Percentiles rank a stretch among this genome's conserved stretches.
These are phyloP conservation scores for Hyperoplus lanceolatus DNA, from an alignment of 2,797 vertebrate genomes.

Conservation along the genomic window DNA sequence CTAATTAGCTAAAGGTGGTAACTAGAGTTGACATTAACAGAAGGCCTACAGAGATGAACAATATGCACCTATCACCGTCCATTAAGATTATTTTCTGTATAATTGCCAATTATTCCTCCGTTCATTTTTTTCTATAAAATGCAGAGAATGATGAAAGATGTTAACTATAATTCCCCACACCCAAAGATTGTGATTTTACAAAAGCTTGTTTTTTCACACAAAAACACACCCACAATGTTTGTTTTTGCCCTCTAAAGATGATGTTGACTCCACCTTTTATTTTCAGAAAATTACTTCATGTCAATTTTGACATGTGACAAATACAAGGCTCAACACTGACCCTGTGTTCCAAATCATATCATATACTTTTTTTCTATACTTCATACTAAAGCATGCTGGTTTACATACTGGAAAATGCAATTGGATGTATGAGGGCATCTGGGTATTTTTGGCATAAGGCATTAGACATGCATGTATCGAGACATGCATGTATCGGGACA, in stretches of 20 bases:
- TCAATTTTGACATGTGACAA: background rate
- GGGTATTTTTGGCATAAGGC: too few species aligned
- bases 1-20: background rate
- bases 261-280: background rate
- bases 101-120: background rate
- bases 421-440: too few species aligned
- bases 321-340: background rate
- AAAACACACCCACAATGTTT: background rate
- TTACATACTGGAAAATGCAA: too few species aligned
- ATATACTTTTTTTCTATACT: too few species aligned
- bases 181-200: background rate
- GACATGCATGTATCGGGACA: too few species aligned
- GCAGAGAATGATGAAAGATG: background rate
- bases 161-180: background rate
- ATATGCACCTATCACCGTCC: too few species aligned
- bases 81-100: background rate
- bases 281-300: background rate
- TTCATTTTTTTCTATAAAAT: background rate
- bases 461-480: too few species aligned
- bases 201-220: background rate
- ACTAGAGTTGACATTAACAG: too few species aligned
- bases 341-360: too few species aligned
- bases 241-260: background rate
- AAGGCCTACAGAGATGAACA: too few species aligned
- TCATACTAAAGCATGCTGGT: too few species aligned